Evolutionary conservation across 2,888 invertebrate species (phyloP), one percentile per base, ranked within the genome.

Genomic region (Aphodius sticticus): DNA sequence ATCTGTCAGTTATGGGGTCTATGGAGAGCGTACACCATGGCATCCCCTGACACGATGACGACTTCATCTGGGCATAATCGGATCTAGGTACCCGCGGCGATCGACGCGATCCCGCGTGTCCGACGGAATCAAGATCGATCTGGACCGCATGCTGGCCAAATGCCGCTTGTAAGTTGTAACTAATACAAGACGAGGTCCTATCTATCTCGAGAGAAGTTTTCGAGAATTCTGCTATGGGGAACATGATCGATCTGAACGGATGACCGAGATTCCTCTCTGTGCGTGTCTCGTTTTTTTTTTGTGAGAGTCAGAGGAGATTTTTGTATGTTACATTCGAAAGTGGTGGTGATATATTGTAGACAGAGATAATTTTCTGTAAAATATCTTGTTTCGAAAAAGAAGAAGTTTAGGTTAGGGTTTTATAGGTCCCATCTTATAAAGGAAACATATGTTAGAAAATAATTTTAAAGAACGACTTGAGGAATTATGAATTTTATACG

Each of bases 11-110:
- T 53, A 12, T 12, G 53, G 53, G 12, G 53, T 7, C 12, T 53
- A 12, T 12, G 53, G 53, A 53, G 53, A 53, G 53, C 7, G 53
- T 53, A 9, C 2, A 53, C 53, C 53, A 53, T 53, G 36, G 35
- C 36, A 26, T 74, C 74, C 74, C 74, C 6, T 74, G 74, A 74
- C 74, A 74, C 74, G 74, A 74, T 36, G 74, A 74, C 74, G 74
- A 36, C 74, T 74, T 74, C 74, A 74, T 74, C 74, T 74, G 74
- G 36, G 35, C 15, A 53, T 53, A 53, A 53, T 53, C 53, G 53
- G 53, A 53, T 53, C 53, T 53, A 53, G 53, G 53, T 53, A 53
- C 53, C 53, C 53, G 53, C 12, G 53, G 53, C 53, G 53, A 53
- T 3, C 53, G 53, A 53, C 53, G 53, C 53, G 53, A 53, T 53